phyloP scores from a whole-genome alignment of 35 echinoderm and acorn worm genomes.

The Heliocidaris erythrogramma region DNA sequence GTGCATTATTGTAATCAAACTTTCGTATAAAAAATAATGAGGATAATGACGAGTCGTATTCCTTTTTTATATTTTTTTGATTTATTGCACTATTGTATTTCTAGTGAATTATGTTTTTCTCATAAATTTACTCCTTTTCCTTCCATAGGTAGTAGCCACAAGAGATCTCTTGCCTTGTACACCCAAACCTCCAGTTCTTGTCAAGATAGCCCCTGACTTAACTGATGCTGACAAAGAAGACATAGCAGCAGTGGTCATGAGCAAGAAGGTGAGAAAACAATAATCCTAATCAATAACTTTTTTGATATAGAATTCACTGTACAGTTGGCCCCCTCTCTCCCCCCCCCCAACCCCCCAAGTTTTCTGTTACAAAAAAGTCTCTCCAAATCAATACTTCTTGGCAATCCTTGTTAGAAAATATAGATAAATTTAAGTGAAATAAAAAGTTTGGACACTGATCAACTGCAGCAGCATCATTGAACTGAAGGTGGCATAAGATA shows the following conservation, averaged over 20 bases:
- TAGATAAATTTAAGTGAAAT: too few species aligned
- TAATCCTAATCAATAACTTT: background rate
- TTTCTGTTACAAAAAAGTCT: too few species aligned
- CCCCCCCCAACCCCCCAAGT: too few species aligned
- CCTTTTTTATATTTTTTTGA: too few species aligned
- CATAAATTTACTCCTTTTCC: background rate
- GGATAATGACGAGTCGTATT: too few species aligned
- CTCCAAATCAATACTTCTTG: too few species aligned
- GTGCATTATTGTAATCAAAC: too few species aligned
- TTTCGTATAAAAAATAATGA: too few species aligned
- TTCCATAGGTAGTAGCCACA: conserved; percentile 71
- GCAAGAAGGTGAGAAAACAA: conserved; percentile 57
- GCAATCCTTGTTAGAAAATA: too few species aligned
- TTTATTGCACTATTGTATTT: background rate
- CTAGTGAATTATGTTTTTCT: too few species aligned
- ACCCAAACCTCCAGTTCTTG: conserved; percentile 70
- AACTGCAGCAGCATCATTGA: background rate
- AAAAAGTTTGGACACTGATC: background rate
- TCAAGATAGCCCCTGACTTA: conserved; percentile 88
- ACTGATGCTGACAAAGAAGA: conserved; percentile 82
- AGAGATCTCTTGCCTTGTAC: conserved; percentile 64
- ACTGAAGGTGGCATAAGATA: too few species aligned
- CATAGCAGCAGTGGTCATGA: conserved; percentile 69
- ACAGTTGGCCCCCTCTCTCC: background rate
- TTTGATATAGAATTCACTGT: background rate